Conservation (phyloP, 2,888 invertebrate species). For the Limnephilus lunatus region DNA sequence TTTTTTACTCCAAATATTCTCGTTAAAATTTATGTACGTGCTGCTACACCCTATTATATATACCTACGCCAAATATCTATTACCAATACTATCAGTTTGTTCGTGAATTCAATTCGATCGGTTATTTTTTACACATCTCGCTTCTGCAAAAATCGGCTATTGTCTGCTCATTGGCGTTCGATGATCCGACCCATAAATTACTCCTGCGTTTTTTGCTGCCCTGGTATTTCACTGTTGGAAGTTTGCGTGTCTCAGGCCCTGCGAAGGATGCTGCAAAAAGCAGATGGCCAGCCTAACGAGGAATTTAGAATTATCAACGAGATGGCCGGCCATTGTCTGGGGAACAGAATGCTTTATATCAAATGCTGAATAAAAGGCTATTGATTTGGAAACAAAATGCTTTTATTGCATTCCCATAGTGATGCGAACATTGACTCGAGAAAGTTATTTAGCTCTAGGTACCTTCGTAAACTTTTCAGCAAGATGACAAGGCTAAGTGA, state of each 20-base stretch:
- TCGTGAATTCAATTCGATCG: neutral
- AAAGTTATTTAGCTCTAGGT: neutral
- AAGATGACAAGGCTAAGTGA: neutral
- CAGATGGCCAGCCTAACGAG: neutral
- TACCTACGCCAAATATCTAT: neutral
- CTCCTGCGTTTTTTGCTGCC: constrained; percentile 26
- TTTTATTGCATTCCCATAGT: neutral
- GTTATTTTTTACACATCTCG: neutral
- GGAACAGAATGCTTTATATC: neutral
- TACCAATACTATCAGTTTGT: neutral
- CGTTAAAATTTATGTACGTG: too few relatives aligned
- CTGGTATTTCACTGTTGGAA: constrained; percentile 15
- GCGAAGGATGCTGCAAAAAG: constrained; percentile 11
- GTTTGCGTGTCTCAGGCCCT: constrained; percentile 3
- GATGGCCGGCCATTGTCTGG: neutral
- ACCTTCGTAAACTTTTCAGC: neutral
- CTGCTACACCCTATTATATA: too few relatives aligned
- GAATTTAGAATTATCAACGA: constrained; percentile 20
- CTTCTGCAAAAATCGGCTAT: neutral
- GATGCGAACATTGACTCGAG: neutral
- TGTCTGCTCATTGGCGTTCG: neutral
- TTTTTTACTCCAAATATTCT: too few relatives aligned
- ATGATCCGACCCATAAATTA: constrained; percentile 21
- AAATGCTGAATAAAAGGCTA: neutral
- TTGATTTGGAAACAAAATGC: neutral